Evolutionary conservation across 1,140 invertebrate species (phyloP).

Genomic region (Musca vetustissima): DNA sequence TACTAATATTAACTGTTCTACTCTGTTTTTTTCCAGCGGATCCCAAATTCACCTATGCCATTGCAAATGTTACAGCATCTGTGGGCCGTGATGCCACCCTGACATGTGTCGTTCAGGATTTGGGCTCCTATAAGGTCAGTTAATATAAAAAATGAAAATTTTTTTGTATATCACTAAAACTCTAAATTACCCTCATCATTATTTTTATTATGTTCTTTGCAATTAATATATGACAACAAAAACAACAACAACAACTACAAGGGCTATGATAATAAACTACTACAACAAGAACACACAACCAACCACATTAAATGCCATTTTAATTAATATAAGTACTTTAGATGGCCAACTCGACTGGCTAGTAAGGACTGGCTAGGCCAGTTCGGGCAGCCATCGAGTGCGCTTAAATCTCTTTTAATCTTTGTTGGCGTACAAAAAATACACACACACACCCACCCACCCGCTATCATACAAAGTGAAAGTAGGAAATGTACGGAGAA

Average conservation of each 20-base stretch:
- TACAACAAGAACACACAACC: not conserved
- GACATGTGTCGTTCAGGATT: slow-evolving; percentile 78
- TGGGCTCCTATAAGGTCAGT: slow-evolving; percentile 80
- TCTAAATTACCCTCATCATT: too few relatives aligned
- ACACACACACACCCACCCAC: too few relatives aligned
- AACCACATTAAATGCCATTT: slow-evolving; percentile 1
- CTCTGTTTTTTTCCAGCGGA: slow-evolving; percentile 64
- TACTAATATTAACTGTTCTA: not conserved
- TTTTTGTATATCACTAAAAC: not conserved
- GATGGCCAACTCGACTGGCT: too few relatives aligned
- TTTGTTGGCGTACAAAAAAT: too few relatives aligned
- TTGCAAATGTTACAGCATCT: slow-evolving; percentile 79
- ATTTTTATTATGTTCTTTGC: too few relatives aligned
- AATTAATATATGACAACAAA: too few relatives aligned
- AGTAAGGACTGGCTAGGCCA: too few relatives aligned
- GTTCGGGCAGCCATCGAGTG: too few relatives aligned
- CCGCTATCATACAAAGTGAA: too few relatives aligned
- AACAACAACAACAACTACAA: too few relatives aligned
- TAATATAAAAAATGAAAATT: not conserved
- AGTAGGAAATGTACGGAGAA: too few relatives aligned
- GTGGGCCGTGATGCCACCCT: slow-evolving; percentile 81
- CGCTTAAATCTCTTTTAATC: too few relatives aligned
- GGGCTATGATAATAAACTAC: not conserved
- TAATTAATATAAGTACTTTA: slow-evolving; percentile 15
- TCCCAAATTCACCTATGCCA: slow-evolving; percentile 80